Evolutionary conservation across 2,888 invertebrate genomes (phyloP), one percentile per base, ranked within the genome.

Genomic region (Epinotia ramella): DNA sequence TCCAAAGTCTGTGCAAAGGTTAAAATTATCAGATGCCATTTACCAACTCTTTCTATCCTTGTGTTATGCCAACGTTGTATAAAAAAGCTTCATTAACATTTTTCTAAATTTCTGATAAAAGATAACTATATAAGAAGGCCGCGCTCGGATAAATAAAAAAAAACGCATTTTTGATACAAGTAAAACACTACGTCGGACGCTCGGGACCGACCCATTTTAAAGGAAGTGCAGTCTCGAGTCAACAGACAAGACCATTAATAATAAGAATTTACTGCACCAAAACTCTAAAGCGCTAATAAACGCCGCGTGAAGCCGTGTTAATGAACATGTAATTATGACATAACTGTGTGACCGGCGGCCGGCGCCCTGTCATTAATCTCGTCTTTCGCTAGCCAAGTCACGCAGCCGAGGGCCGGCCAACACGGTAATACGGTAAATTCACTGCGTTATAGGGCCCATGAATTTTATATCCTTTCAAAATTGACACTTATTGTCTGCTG

Each of bases 291-390:
- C 56, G 16, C 59, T 57, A 64, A 64, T 57, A 46, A 49, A 66
- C 65, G 28, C 70, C 60, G 69, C 69, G 60, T 67, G 73, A 67
- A 66, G 53, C 20, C 18, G 60, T 46, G 64, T 69, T 74, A 75
- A 75, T 71, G 59, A 66, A 70, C 59, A 24, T 60, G 60, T 71
- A 71, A 75, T 74, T 74, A 74, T 74, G 79, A 81, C 77, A 77
- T 78, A 81, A 81, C 85, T 84, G 88, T 88, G 86, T 88, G 80
- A 88, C 80, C 70, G 79, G 74, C 80, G 80, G 81, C 77, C 81
- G 79, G 79, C 83, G 83, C 91, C 91, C 88, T 85, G 87, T 91
- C 90, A 93, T 93, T 92, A 93, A 93, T 93, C 92, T 92, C 91
- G 83, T 90, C 86, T 86, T 86, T 89, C 87, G 85, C 86, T 81